A percentile compares a stretch with the other conserved stretches of the same genome.
phyloP scores from a whole-genome alignment of 2,113 vertebrate species.

The Phycodurus eques region DNA sequence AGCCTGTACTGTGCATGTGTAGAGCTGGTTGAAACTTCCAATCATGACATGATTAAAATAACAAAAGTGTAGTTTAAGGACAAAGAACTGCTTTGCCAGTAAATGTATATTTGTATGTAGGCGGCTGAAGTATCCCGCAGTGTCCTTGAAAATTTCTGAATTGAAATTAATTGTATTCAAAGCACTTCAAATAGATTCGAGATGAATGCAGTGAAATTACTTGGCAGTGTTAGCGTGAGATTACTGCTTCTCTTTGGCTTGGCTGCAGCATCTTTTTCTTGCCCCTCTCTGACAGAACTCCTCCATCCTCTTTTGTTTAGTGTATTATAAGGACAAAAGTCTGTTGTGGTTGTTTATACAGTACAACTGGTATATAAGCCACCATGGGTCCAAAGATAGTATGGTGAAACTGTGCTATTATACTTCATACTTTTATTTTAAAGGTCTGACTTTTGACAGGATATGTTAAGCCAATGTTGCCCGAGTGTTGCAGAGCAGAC shows the following conservation, averaged over 20 bases:
- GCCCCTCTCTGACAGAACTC: slow-evolving; percentile 12
- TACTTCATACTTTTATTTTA: too few species aligned
- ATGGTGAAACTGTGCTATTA: too few species aligned
- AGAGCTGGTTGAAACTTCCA: background rate
- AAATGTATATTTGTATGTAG: background rate
- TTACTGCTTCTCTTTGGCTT: background rate
- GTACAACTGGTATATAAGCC: too few species aligned
- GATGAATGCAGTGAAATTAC: slow-evolving; percentile 4
- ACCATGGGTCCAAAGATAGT: too few species aligned
- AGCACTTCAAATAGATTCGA: slow-evolving; percentile 6
- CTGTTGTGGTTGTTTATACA: background rate
- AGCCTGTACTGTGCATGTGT: background rate
- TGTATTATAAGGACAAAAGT: slow-evolving; percentile 11
- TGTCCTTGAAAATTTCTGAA: background rate
- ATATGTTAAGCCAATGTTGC: too few species aligned
- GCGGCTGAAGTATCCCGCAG: background rate
- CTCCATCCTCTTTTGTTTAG: slow-evolving; percentile 13
- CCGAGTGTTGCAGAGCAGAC: too few species aligned
- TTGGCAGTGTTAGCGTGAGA: background rate
- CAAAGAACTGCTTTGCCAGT: too few species aligned
- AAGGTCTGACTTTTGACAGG: too few species aligned
- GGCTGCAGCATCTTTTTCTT: background rate
- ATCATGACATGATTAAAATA: too few species aligned
- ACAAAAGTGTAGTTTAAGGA: too few species aligned
- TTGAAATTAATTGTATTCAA: slow-evolving; percentile 1